Percentiles rank a stretch among this genome's conserved stretches.
phyloP scores from a whole-genome alignment of 2,113 vertebrate species.

The Bos taurus region ARS-UCD2.0 NC_037344.1:40686001-40686500 shows the following conservation, averaged over 20 bases:
- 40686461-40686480: conserved; percentile 26
- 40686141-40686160: conserved; percentile 3
- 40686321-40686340: conserved; percentile 17
- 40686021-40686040: background rate
- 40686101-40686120: background rate
- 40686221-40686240: background rate
- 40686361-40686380: conserved; percentile 33
- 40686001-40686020: background rate
- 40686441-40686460: conserved; percentile 46
- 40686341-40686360: conserved; percentile 44
- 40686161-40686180: background rate
- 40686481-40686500: conserved; percentile 22
- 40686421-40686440: conserved; percentile 46
- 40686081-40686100: background rate
- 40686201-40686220: background rate
- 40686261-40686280: background rate
- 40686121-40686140: background rate
- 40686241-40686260: background rate
- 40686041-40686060: background rate
- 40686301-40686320: background rate
- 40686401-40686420: conserved; percentile 56
- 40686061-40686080: background rate
- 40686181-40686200: background rate
- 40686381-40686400: conserved; percentile 40
- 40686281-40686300: background rate